phyloP scores from a whole-genome alignment of 2,888 invertebrate species.

The Parnassius smintheus region DNA sequence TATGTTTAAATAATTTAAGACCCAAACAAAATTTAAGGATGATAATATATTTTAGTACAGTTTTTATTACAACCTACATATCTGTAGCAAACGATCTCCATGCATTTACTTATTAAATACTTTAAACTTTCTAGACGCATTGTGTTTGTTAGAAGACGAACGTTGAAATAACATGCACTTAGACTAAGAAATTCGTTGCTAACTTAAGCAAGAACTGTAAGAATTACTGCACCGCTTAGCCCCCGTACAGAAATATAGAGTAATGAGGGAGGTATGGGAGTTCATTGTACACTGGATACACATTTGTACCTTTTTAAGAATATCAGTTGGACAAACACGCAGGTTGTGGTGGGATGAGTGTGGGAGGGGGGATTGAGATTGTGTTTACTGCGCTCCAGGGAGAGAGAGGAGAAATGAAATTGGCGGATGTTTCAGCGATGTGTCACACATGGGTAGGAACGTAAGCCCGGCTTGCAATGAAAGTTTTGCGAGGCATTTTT shows the following conservation, averaged over 20 bases:
- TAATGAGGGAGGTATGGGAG: slow-evolving; percentile 37
- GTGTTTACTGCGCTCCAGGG: slow-evolving; percentile 76
- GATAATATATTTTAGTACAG: neutral
- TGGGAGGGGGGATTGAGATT: slow-evolving; percentile 47
- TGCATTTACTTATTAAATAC: slow-evolving; percentile 42
- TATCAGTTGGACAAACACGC: slow-evolving; percentile 68
- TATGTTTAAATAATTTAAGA: neutral
- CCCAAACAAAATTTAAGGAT: neutral
- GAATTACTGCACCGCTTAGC: slow-evolving; percentile 39
- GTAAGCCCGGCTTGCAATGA: slow-evolving; percentile 46
- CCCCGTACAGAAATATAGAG: slow-evolving; percentile 31
- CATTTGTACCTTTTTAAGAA: slow-evolving; percentile 59
- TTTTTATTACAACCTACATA: slow-evolving; percentile 9
- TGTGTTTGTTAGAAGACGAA: slow-evolving; percentile 57
- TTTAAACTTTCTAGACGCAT: slow-evolving; percentile 69
- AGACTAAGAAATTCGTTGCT: slow-evolving; percentile 51
- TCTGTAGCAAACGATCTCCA: slow-evolving; percentile 27
- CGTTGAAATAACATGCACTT: slow-evolving; percentile 46
- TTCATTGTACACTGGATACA: slow-evolving; percentile 48
- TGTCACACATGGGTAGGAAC: slow-evolving; percentile 66
- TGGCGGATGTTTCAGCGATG: slow-evolving; percentile 75
- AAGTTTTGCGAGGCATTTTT: slow-evolving; percentile 64
- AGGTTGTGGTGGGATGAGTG: slow-evolving; percentile 35
- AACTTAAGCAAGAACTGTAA: slow-evolving; percentile 46
- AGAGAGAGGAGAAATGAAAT: slow-evolving; percentile 75